A percentile compares a stretch with the other conserved stretches of the same genome.
Evolutionary conservation across 2,888 invertebrate genomes (phyloP).

Genomic region (Orthosia gracilis): DNA sequence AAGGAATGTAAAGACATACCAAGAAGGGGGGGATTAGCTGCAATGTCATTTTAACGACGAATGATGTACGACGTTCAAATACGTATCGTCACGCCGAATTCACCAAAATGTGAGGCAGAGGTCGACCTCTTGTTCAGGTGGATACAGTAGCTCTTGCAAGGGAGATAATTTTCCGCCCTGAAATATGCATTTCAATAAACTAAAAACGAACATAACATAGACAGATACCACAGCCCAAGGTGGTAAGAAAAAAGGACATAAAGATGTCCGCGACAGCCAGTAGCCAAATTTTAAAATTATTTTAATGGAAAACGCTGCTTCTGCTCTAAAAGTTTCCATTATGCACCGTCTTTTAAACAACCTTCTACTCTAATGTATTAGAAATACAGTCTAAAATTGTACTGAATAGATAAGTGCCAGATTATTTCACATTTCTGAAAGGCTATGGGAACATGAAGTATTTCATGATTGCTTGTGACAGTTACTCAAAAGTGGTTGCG

Average conservation of each 20-base stretch:
- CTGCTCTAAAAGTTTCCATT: neutral
- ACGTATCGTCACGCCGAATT: too few relatives aligned
- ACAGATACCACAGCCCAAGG: neutral
- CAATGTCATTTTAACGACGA: too few relatives aligned
- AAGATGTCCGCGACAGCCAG: neutral
- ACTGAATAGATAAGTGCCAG: too few relatives aligned
- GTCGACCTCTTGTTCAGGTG: too few relatives aligned
- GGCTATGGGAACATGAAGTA: conserved; percentile 1
- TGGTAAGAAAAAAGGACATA: too few relatives aligned
- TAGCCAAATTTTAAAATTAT: conserved; percentile 7
- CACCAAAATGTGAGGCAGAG: too few relatives aligned
- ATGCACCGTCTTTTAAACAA: neutral
- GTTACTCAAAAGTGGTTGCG: conserved; percentile 16
- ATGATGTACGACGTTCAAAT: too few relatives aligned
- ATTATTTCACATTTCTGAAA: conserved; percentile 1
- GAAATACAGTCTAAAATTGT: conserved; percentile 1
- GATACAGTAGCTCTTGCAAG: too few relatives aligned
- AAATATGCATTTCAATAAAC: neutral
- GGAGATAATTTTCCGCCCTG: too few relatives aligned
- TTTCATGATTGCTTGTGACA: conserved; percentile 17
- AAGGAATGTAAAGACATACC: too few relatives aligned
- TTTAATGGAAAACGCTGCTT: conserved; percentile 9
- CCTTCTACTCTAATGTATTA: neutral
- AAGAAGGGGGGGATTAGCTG: too few relatives aligned
- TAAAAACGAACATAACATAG: neutral